Evolutionary conservation across 1,140 invertebrate genomes (phyloP).

Genomic region (Musca vetustissima): DNA sequence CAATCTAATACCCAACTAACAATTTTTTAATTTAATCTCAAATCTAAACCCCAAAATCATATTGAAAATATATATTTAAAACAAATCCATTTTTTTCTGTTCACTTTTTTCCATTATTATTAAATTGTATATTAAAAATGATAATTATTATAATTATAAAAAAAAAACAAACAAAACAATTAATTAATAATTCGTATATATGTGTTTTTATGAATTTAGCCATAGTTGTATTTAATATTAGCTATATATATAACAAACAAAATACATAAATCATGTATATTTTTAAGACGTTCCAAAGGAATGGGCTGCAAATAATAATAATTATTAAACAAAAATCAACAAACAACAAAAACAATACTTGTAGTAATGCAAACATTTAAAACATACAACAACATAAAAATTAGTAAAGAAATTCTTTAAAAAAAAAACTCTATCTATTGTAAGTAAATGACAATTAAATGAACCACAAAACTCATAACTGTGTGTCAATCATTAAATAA

Average conservation of each 20-base stretch:
- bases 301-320: constrained; percentile 6
- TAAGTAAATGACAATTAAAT: too few species aligned
- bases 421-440: too few species aligned
- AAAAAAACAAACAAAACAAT: too few species aligned
- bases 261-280: constrained; percentile 1
- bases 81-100: background rate
- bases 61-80: too few species aligned
- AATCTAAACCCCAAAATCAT: too few species aligned
- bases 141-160: too few species aligned
- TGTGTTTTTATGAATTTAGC: background rate
- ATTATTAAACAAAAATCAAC: background rate
- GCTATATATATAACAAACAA: constrained; percentile 3
- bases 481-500: too few species aligned
- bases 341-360: constrained; percentile 6
- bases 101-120: constrained; percentile 4
- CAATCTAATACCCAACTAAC: background rate
- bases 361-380: constrained; percentile 1
- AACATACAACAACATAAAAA: too few species aligned
- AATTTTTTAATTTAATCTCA: background rate
- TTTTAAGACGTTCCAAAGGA: constrained; percentile 21
- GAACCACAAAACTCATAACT: too few species aligned
- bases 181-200: too few species aligned
- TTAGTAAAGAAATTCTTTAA: too few species aligned
- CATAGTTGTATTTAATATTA: constrained; percentile 25
- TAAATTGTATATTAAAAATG: background rate